Conservation (phyloP, 2,888 invertebrate species). For the Himalopsyche anomala region DNA sequence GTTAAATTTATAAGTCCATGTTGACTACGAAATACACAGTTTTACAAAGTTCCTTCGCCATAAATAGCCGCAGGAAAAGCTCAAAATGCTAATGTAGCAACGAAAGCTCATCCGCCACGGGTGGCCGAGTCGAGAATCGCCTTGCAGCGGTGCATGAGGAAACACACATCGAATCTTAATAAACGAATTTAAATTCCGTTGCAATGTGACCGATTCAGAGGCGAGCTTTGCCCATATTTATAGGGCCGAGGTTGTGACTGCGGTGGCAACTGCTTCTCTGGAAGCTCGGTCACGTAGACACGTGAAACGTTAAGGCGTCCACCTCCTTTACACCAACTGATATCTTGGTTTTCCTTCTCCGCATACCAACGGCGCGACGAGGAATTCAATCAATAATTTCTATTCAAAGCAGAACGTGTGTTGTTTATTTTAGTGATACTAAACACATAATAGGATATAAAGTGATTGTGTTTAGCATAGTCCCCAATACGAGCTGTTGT, state of each 20-base stretch:
- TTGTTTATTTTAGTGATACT: slow-evolving; percentile 36
- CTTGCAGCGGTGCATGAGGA: not conserved
- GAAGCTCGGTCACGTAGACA: slow-evolving; percentile 32
- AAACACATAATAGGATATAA: slow-evolving; percentile 37
- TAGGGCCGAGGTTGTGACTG: slow-evolving; percentile 39
- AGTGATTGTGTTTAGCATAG: slow-evolving; percentile 28
- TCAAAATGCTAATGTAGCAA: slow-evolving; percentile 1
- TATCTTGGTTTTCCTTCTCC: slow-evolving; percentile 31
- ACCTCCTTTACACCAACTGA: slow-evolving; percentile 32
- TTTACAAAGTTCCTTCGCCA: not conserved
- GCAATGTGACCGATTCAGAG: slow-evolving; percentile 53
- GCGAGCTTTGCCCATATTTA: slow-evolving; percentile 50
- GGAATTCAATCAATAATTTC: slow-evolving; percentile 40
- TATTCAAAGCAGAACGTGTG: slow-evolving; percentile 11
- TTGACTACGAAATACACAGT: too few species aligned
- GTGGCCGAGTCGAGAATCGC: not conserved
- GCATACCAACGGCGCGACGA: slow-evolving; percentile 2
- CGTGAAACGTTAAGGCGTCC: slow-evolving; percentile 37
- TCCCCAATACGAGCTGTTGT: not conserved
- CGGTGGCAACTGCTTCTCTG: slow-evolving; percentile 23
- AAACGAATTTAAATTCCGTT: slow-evolving; percentile 61
- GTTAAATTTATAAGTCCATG: too few species aligned
- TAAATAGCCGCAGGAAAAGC: not conserved
- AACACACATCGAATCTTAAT: slow-evolving; percentile 60
- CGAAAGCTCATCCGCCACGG: slow-evolving; percentile 35